phyloP scores from a whole-genome alignment of 2,888 invertebrate species.

The Schizotus pectinicornis region DNA sequence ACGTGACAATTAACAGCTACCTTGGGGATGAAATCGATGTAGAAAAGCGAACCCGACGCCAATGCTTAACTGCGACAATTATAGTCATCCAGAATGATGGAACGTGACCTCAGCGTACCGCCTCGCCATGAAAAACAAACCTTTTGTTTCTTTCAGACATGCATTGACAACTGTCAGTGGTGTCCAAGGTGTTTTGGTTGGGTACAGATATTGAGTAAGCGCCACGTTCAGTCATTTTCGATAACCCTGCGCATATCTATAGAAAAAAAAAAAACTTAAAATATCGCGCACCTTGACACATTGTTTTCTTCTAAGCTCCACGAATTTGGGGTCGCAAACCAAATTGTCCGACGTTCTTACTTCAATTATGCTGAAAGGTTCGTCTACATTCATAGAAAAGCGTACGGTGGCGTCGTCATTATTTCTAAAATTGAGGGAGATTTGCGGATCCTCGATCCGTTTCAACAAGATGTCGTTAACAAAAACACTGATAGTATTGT shows the following conservation, averaged over 20 bases:
- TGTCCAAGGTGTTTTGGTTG: no score
- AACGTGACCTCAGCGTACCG: no score
- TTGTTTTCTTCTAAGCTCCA: constrained; percentile 1
- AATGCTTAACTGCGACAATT: constrained; percentile 4
- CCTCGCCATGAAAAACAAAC: no score
- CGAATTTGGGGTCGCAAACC: constrained; percentile 13
- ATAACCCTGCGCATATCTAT: no score
- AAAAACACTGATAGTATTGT: constrained; percentile 34
- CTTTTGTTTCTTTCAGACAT: no score
- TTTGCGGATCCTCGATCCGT: constrained; percentile 16
- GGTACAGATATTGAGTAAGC: no score
- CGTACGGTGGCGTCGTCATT: constrained; percentile 29
- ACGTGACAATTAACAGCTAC: constrained; percentile 30
- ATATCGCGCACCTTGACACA: no score
- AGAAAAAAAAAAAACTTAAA: no score
- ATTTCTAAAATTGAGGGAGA: constrained; percentile 36
- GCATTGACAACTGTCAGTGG: no score
- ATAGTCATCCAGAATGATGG: no score
- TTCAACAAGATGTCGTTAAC: constrained; percentile 41
- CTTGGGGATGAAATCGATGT: constrained; percentile 23
- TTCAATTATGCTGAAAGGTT: constrained; percentile 23
- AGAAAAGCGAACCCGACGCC: background rate
- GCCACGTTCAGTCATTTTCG: no score
- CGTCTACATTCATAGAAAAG: constrained; percentile 25
- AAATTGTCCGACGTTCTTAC: constrained; percentile 4